Conservation (phyloP, 2,113 vertebrate genomes). For the Oceanites oceanicus region DNA sequence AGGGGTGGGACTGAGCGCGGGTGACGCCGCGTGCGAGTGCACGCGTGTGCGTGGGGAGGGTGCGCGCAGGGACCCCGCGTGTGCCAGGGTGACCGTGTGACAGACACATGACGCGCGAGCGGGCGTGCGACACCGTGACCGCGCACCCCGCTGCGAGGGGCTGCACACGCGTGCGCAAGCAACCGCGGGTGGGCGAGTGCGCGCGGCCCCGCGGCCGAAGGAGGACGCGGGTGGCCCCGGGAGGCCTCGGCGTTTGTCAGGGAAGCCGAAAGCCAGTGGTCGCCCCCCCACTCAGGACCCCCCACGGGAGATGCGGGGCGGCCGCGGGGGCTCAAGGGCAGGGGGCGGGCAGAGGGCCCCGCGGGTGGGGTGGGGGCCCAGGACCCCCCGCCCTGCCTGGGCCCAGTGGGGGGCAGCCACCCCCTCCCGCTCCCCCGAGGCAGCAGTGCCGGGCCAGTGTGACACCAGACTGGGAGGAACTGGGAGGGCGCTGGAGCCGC, state of each 20-base stretch:
- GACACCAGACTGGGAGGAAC: neutral
- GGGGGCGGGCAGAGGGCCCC: too few relatives aligned
- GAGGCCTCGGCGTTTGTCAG: neutral
- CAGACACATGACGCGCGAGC: neutral
- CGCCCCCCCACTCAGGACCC: neutral
- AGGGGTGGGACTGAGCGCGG: neutral
- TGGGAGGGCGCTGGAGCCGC: neutral
- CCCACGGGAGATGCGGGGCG: too few relatives aligned
- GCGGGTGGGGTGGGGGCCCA: too few relatives aligned
- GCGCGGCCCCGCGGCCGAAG: neutral
- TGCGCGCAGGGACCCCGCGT: too few relatives aligned
- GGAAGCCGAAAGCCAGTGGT: neutral
- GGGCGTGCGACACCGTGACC: too few relatives aligned
- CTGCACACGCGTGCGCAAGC: neutral
- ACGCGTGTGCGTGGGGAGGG: neutral
- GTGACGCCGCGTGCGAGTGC: accelerated
- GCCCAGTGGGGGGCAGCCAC: too few relatives aligned
- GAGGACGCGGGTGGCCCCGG: neutral
- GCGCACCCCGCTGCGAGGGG: too few relatives aligned
- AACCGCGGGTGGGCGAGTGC: too few relatives aligned
- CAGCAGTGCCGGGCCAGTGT: neutral
- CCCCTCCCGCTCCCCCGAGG: neutral
- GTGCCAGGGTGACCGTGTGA: neutral
- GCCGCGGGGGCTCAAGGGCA: neutral
- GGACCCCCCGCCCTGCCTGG: too few relatives aligned